A percentile compares a stretch with the other conserved stretches of the same genome.
Conservation (phyloP, 2,113 vertebrate species). For the Phoenicopterus ruber region DNA sequence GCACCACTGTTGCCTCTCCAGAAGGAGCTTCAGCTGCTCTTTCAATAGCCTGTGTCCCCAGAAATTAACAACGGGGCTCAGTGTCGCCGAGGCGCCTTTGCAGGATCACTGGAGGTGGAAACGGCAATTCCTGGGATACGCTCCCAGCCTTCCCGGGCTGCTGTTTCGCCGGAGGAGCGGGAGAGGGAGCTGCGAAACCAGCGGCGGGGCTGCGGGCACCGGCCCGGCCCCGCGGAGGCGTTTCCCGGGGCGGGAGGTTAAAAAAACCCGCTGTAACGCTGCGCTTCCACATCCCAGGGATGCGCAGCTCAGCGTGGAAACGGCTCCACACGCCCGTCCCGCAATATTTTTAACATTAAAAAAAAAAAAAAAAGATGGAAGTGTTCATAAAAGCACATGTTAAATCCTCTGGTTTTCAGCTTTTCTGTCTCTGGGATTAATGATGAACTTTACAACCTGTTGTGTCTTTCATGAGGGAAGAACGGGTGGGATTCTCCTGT, state of each 20-base stretch:
- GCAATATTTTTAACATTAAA: neutral
- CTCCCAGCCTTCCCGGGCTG: neutral
- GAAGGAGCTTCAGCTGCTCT: neutral
- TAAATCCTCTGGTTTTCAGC: neutral
- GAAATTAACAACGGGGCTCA: accelerated
- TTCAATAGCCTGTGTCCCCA: neutral
- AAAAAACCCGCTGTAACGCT: neutral
- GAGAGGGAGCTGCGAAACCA: slow-evolving; percentile 46
- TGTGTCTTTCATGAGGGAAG: neutral
- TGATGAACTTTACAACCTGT: neutral
- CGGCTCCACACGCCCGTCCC: accelerated
- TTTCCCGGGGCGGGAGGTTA: no score
- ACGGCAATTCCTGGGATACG: accelerated
- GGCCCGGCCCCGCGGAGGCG: no score
- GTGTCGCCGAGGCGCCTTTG: neutral
- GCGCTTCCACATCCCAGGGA: neutral
- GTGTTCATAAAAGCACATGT: neutral
- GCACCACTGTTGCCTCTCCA: accelerated
- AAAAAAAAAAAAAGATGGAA: neutral
- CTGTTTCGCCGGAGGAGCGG: neutral
- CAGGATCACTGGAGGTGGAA: neutral
- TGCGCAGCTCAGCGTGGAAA: neutral
- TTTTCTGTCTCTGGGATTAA: neutral
- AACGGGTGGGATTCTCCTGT: neutral
- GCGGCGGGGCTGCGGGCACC: neutral